These are phyloP conservation scores for Dryobotodes eremita DNA, from an alignment of 2,888 invertebrate genomes.

Conservation along the genomic window DNA sequence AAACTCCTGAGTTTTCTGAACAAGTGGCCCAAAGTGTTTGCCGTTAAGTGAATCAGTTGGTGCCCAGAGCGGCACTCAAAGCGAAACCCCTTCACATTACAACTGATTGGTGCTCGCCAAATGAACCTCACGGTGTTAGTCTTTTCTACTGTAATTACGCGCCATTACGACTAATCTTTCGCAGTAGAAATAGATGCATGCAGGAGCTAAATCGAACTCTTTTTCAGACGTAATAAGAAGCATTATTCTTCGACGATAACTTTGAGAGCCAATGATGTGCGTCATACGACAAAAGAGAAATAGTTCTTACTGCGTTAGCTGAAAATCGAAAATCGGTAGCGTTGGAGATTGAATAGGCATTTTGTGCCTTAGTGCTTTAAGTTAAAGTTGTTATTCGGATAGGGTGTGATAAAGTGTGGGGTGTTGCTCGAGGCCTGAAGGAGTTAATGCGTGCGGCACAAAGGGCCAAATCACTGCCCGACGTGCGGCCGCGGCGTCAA, in stretches of 20 bases:
- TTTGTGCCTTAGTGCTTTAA: constrained; percentile 58
- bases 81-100: constrained; percentile 83
- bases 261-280: constrained; percentile 58
- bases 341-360: constrained; percentile 52
- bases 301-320: constrained; percentile 82
- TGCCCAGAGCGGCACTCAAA: constrained; percentile 77
- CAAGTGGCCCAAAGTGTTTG: constrained; percentile 76
- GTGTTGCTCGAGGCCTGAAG: constrained; percentile 85
- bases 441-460: constrained; percentile 90
- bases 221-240: constrained; percentile 70
- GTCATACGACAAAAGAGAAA: constrained; percentile 77
- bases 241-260: constrained; percentile 66
- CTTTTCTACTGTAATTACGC: constrained; percentile 90
- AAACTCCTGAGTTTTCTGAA: constrained; percentile 47
- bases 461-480: constrained; percentile 90
- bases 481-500: constrained; percentile 85
- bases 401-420: constrained; percentile 72
- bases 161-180: constrained; percentile 89
- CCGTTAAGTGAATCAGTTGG: constrained; percentile 81
- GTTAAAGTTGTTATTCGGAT: constrained; percentile 75
- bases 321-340: constrained; percentile 82
- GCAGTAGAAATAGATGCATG: constrained; percentile 65
- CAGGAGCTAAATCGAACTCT: constrained; percentile 71
- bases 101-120: constrained; percentile 85
- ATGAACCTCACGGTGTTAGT: constrained; percentile 89